phyloP scores from a whole-genome alignment of 2,888 invertebrate genomes.

The Cataglyphis albicans region DNA sequence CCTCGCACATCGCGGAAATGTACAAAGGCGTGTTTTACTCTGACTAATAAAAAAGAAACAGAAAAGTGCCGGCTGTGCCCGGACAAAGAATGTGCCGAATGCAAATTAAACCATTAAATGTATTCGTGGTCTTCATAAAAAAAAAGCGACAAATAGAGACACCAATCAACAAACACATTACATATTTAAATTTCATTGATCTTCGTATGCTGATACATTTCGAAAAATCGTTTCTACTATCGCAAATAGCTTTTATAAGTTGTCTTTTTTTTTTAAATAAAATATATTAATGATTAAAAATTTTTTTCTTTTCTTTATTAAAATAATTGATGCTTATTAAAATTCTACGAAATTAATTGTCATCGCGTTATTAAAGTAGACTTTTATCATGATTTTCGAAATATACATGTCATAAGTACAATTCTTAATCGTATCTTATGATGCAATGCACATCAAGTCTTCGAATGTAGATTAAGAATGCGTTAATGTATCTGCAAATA shows the following conservation, averaged over 20 bases:
- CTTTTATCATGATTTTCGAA: neutral
- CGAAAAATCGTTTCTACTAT: neutral
- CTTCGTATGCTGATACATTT: neutral
- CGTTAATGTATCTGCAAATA: conserved; percentile 20
- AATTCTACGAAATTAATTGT: neutral
- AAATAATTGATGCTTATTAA: neutral
- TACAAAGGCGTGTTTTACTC: conserved; percentile 53
- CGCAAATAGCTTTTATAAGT: neutral
- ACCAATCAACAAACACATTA: neutral
- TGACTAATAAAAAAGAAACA: conserved; percentile 49
- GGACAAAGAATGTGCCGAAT: conserved; percentile 18
- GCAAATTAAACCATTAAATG: conserved; percentile 30
- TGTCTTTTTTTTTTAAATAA: neutral
- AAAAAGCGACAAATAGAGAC: neutral
- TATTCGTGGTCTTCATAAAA: neutral
- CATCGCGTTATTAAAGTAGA: neutral
- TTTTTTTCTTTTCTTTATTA: neutral
- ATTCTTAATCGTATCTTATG: conserved; percentile 22
- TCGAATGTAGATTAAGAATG: conserved; percentile 17
- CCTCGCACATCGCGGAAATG: conserved; percentile 49
- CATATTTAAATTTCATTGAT: neutral
- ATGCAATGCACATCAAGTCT: neutral
- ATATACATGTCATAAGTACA: neutral
- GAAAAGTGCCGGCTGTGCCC: conserved; percentile 16
- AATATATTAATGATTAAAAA: neutral